Evolutionary conservation across 2,888 invertebrate species (phyloP), one percentile per base, ranked within the genome.

Genomic region (Dendrolimus houi): DNA sequence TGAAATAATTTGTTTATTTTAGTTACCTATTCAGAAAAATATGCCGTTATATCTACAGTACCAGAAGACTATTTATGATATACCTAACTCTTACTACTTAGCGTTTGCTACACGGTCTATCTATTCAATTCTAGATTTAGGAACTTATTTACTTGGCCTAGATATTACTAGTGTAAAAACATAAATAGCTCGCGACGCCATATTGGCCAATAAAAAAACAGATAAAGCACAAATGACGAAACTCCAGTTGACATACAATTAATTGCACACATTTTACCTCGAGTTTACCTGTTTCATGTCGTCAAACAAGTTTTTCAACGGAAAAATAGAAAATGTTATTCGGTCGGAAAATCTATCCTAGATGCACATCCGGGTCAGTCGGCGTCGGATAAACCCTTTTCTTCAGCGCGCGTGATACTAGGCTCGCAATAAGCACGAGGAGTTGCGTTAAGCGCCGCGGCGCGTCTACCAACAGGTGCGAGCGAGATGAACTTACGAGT

Each of bases 321-420:
- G 78, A 81, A 87, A 87, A 82, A 75, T 75, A 71, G 68, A 65
- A 61, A 72, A 71, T 73, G 63, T 65, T 74, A 70, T 71, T 73
- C 64, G 70, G 74, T 83, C 81, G 89, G 89, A 88, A 90, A 67
- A 90, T 47, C 47, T 47, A 85, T 84, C 82, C 80, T 83, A 82
- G 84, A 76, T 78, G 54, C 54, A 54, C 81, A 79, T 75, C 76
- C 81, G 81, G 81, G 86, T 81, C 84, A 80, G 71, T 76, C 79
- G 75, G 83, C 89, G 86, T 88, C 90, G 89, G 90, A 89, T 90
- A 90, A 90, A 90, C 90, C 89, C 90, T 90, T 89, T 90, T 90
- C 90, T 89, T 88, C 87, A 88, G 89, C 90, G 89, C 89, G 89
- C 89, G 87, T 82, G 87, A 85, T 89, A 90, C 90, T 87, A 89